Base-by-base conservation (phyloP, 1,140 invertebrate species). In the Platyscapa corneri region DNA sequence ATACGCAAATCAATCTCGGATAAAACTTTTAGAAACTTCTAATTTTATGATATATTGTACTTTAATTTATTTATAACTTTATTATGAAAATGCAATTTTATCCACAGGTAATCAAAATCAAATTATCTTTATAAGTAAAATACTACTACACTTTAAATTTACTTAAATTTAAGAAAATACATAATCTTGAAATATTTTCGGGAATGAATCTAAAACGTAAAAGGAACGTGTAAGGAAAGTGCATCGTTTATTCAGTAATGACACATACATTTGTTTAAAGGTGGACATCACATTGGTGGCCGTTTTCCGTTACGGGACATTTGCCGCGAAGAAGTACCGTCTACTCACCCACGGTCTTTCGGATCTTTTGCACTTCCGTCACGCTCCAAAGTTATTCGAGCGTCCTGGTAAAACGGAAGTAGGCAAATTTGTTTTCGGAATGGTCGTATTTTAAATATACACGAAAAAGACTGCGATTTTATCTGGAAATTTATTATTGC, bases 291-390 rank as follows among this genome's bases (percentile, higher is more conserved):
- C 74, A 87, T 86, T 60, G 85, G 83, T 84, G 86, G 87, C 83
- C 77, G 87, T 89, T 89, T 89, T 81, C 82, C 89, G 90, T 91
- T 88, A 91, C 89, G 90, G 90, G 77, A 90, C 90, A 91, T 91
- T 91, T 90, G 86, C 88, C 86, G 74, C 89, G 87, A 88, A 87
- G 89, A 89, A 87, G 88, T 86, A 27, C 74, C 78, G 67, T 84
- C 83, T 77, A 85, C 75, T 89, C 86, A 77, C 76, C 77, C 81
- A 80, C 67, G 81, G 67, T 87, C 87, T 89, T 88, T 90, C 83
- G 87, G 87, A 87, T 88, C 86, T 87, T 88, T 88, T 88, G 39
- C 76, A 77, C 85, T 86, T 86, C 85, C 85, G 81, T 72, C 67
- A 30, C 67, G 81, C 56, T 56, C 74, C 39, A 77, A 56, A 82